These are phyloP conservation scores for Myiagra hebetior DNA, from an alignment of 2,113 vertebrate species.

Conservation along the genomic window DNA sequence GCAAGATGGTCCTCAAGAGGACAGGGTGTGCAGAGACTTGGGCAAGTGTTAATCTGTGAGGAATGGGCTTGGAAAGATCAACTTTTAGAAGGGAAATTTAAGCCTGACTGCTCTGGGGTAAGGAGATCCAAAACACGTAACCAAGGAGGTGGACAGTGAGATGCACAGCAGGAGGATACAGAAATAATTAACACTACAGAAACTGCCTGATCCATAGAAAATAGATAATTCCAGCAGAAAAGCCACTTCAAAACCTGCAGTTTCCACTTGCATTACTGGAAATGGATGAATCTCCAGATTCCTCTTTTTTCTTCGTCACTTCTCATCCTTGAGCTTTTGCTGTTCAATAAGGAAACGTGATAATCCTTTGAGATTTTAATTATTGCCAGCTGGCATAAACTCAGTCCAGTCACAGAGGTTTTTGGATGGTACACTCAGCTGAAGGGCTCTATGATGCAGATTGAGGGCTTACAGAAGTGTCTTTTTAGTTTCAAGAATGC, in stretches of 20 bases:
- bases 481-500: not conserved
- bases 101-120: not conserved
- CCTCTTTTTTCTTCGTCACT: not conserved
- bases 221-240: not conserved
- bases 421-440: not conserved
- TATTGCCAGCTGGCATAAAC: not conserved
- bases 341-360: not conserved
- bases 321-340: not conserved
- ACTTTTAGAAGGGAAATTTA: not conserved
- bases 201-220: not conserved
- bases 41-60: not conserved
- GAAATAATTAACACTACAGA: not conserved
- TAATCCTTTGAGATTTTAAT: not conserved
- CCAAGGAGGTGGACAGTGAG: not conserved
- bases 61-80: not conserved
- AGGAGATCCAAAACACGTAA: not conserved
- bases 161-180: not conserved
- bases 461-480: not conserved
- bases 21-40: not conserved
- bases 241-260: not conserved
- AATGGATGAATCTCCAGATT: not conserved
- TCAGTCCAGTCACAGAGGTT: not conserved
- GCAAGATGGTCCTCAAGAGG: not conserved
- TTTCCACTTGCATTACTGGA: not conserved
- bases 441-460: not conserved